Base-by-base conservation (phyloP, 2,797 vertebrate species). In the Chlorospingus flavigularis region DNA sequence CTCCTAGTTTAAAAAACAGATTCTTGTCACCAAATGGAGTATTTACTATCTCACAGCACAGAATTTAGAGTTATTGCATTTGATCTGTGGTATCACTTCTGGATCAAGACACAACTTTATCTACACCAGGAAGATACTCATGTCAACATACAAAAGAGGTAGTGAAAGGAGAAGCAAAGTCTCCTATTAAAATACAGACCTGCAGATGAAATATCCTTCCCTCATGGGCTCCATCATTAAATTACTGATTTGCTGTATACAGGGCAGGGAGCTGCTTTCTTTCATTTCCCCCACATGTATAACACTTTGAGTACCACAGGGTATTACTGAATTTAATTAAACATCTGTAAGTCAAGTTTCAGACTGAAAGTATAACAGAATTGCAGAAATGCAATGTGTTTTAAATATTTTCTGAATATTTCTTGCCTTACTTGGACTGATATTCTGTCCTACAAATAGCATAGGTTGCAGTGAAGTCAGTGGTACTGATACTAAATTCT, bases 151-250 rank as follows among this genome's bases (percentile, higher is more conserved):
- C 3, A 43, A 47, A 91, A 83, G 73, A 55, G 50, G 53, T 19
- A 77, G 58, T 53, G 90, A 88, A 83, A 91, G 88, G 57, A 92
- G 90, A 66, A 91, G 35, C 43, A 30, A 3, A 28, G 13, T 60
- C 37, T 73, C 24, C 63, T 57, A 19, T 14, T 87, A 50, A 78
- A 87, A 67, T 11, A 48, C 51, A 86, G 73, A 86, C 35, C 20
- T 54, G 37, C 37, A 81, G 75, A 48, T 48, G 65, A 74, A 82
- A 50, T 47, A 40, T 6, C 23, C 37, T 85, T 33, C 60, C 30
- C 18, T 60, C 5, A 3, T 5, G 17, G 24, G 26, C 28, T 80
- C 71, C n/a, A 14, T 25, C 48, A 19, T 10, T 50, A 10, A n/a
- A 23, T 11, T 57, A 33, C n/a, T 58, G 66, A 42, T 50, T 67